phyloP scores from a whole-genome alignment of 1,140 invertebrate genomes.

The Bombus waltoni region DNA sequence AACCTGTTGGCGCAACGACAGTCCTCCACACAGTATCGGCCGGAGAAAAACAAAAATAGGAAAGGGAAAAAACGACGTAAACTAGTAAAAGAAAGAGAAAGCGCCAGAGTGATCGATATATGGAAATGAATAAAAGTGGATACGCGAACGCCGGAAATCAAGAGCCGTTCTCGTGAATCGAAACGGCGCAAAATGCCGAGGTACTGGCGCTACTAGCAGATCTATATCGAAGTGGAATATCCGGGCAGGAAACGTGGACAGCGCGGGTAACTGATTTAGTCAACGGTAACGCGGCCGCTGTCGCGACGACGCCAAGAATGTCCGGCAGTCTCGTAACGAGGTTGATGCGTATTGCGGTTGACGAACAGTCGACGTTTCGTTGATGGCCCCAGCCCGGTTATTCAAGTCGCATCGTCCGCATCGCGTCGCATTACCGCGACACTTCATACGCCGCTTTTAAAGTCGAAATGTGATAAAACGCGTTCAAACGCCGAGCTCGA shows the following conservation, averaged over 20 bases:
- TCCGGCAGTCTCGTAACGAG: constrained; percentile 31
- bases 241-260: constrained; percentile 5
- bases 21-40: background rate
- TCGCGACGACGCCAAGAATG: constrained; percentile 29
- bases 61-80: too few relatives aligned
- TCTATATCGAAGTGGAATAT: constrained; percentile 5
- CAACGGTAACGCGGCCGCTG: constrained; percentile 16
- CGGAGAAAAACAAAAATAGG: too few relatives aligned
- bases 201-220: background rate
- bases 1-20: background rate
- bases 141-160: background rate
- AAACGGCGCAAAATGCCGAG: too few relatives aligned
- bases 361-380: constrained; percentile 33
- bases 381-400: background rate
- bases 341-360: constrained; percentile 46
- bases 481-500: background rate
- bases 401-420: background rate
- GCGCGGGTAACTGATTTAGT: constrained; percentile 38
- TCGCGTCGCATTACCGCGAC: constrained; percentile 1
- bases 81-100: background rate
- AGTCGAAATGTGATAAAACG: background rate
- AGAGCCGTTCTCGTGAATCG: background rate
- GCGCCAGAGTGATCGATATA: background rate
- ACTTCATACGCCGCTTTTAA: background rate
- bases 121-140: background rate